A percentile compares a stretch with the other conserved stretches of the same genome.
Conservation (phyloP, 1,140 invertebrate species). For the Brachionus koreanus region DNA sequence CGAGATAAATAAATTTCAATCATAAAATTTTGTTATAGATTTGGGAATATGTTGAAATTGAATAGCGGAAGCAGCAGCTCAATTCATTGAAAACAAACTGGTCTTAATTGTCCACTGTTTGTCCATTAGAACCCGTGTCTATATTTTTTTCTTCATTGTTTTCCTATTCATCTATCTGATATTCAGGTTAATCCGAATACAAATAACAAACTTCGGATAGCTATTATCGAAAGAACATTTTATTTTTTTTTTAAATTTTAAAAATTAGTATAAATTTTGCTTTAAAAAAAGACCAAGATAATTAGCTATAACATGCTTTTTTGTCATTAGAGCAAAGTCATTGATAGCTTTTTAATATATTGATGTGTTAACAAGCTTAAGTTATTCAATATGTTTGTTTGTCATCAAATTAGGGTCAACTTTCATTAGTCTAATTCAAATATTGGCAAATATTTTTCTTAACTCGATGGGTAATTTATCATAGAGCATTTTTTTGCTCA, state of each 20-base stretch:
- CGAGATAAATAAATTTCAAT: slow-evolving; percentile 3
- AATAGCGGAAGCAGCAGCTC: background rate
- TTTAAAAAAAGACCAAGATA: background rate
- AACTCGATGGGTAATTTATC: background rate
- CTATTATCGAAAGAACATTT: background rate
- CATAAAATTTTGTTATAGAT: background rate
- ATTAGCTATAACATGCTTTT: background rate
- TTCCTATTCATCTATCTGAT: background rate
- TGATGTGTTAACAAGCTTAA: background rate
- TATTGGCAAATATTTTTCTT: background rate
- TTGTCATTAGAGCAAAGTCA: no score
- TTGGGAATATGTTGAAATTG: background rate
- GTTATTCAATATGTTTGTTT: background rate
- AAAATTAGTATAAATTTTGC: background rate
- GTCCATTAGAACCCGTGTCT: background rate
- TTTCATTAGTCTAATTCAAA: background rate
- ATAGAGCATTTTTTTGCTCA: background rate
- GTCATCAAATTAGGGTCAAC: background rate
- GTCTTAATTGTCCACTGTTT: slow-evolving; percentile 9
- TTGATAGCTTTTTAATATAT: background rate
- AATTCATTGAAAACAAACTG: background rate
- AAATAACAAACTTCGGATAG: background rate
- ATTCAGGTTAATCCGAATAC: slow-evolving; percentile 35
- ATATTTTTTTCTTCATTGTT: background rate
- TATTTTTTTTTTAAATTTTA: background rate